Conservation (phyloP, 2,113 vertebrate species). For the Poeciliopsis prolifica region DNA sequence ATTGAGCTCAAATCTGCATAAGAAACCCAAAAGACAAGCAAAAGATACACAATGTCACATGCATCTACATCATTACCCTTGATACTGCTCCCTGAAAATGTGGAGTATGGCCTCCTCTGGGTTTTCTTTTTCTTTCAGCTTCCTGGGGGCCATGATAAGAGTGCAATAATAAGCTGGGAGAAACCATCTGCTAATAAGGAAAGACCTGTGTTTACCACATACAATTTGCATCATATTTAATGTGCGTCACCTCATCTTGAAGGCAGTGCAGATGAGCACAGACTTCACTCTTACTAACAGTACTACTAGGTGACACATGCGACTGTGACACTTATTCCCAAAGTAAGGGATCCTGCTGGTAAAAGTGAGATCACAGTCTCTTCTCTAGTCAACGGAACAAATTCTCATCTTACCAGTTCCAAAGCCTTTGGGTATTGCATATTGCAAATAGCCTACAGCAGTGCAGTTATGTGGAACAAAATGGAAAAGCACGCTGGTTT, state of each 20-base stretch:
- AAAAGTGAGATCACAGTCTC: constrained; percentile 65
- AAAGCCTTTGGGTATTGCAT: constrained; percentile 75
- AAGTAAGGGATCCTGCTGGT: constrained; percentile 62
- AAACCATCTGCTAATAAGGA: constrained; percentile 28
- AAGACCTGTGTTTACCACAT: constrained; percentile 21
- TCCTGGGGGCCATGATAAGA: constrained; percentile 30
- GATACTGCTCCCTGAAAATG: constrained; percentile 16
- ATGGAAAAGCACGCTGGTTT: constrained; percentile 57
- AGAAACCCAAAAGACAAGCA: constrained; percentile 15
- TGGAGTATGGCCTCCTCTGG: constrained; percentile 34
- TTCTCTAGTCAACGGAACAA: constrained; percentile 57
- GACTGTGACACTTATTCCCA: constrained; percentile 60
- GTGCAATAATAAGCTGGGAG: constrained; percentile 15
- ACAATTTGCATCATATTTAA: constrained; percentile 38
- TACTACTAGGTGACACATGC: constrained; percentile 62
- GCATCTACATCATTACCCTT: constrained; percentile 51
- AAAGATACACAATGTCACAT: constrained; percentile 24
- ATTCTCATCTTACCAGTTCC: constrained; percentile 54
- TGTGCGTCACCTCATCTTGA: constrained; percentile 14
- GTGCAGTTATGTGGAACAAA: constrained; percentile 59
- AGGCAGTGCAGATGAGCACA: constrained; percentile 37
- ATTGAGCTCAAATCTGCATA: constrained; percentile 14
- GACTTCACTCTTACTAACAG: constrained; percentile 55
- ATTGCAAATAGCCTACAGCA: constrained; percentile 73
- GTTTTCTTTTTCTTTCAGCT: constrained; percentile 44